Conservation (phyloP, 2,888 invertebrate genomes). For the Cosmia pyralina region DNA sequence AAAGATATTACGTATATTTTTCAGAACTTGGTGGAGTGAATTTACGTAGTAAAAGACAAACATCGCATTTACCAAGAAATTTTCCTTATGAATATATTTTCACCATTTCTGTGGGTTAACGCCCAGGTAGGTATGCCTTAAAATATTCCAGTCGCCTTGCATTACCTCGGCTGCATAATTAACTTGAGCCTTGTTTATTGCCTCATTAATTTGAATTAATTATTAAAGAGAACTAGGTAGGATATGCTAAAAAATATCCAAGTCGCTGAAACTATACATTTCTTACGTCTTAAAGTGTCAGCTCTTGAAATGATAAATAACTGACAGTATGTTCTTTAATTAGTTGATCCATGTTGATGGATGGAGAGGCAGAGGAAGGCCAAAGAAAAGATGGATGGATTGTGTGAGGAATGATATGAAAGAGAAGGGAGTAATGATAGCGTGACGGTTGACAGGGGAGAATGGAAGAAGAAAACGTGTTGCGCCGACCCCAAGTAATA, state of each 20-base stretch:
- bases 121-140: conserved; percentile 38
- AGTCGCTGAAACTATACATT: conserved; percentile 8
- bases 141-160: conserved; percentile 63
- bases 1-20: conserved; percentile 24
- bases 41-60: conserved; percentile 32
- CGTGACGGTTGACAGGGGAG: too few relatives aligned
- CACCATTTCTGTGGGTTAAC: conserved; percentile 29
- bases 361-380: too few relatives aligned
- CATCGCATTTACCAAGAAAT: conserved; percentile 35
- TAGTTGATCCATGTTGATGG: too few relatives aligned
- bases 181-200: conserved; percentile 63
- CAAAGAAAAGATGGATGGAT: too few relatives aligned
- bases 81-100: conserved; percentile 42
- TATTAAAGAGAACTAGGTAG: conserved; percentile 37
- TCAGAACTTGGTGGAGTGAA: conserved; percentile 22
- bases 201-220: conserved; percentile 62
- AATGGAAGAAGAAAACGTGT: too few relatives aligned
- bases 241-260: conserved; percentile 22
- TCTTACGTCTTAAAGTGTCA: background rate
- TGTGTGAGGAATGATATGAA: too few relatives aligned
- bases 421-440: too few relatives aligned
- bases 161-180: conserved; percentile 67
- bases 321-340: background rate
- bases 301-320: background rate
- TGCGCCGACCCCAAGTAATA: too few relatives aligned